phyloP scores from a whole-genome alignment of 1,140 invertebrate genomes.

The Watersipora subatra region DNA sequence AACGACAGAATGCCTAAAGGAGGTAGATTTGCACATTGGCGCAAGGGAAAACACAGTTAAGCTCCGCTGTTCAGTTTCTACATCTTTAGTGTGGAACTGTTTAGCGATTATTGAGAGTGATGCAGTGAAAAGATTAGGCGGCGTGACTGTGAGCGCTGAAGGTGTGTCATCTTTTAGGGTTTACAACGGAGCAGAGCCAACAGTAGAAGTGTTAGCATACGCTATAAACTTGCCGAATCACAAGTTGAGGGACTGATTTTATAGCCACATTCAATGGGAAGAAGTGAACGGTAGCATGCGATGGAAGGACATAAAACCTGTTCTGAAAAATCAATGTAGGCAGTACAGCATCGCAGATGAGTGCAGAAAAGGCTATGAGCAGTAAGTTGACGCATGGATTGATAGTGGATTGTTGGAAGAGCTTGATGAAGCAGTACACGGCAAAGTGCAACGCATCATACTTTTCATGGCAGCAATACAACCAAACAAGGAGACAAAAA shows the following conservation, averaged over 20 bases:
- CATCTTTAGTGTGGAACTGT: background rate
- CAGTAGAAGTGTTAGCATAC: background rate
- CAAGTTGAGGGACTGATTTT: background rate
- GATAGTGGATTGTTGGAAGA: background rate
- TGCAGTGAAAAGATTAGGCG: background rate
- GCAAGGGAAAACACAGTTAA: background rate
- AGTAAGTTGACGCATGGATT: background rate
- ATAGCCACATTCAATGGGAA: background rate
- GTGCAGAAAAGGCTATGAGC: background rate
- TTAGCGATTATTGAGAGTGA: background rate
- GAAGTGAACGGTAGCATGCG: background rate
- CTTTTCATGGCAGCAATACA: background rate
- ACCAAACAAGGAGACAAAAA: background rate
- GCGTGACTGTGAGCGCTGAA: background rate
- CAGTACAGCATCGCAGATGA: background rate
- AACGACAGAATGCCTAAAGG: background rate
- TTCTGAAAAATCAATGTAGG: background rate
- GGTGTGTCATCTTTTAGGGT: background rate
- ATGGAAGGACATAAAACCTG: background rate
- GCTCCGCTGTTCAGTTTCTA: background rate
- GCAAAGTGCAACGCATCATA: background rate
- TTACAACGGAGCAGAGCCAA: background rate
- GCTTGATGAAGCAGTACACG: background rate
- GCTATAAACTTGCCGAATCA: background rate
- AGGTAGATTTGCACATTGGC: background rate